Evolutionary conservation across 30 jellyfish, hydroid and myxozoan species (phyloP), one percentile per base, ranked within the genome.

Genomic region (Aurelia sp.): DNA sequence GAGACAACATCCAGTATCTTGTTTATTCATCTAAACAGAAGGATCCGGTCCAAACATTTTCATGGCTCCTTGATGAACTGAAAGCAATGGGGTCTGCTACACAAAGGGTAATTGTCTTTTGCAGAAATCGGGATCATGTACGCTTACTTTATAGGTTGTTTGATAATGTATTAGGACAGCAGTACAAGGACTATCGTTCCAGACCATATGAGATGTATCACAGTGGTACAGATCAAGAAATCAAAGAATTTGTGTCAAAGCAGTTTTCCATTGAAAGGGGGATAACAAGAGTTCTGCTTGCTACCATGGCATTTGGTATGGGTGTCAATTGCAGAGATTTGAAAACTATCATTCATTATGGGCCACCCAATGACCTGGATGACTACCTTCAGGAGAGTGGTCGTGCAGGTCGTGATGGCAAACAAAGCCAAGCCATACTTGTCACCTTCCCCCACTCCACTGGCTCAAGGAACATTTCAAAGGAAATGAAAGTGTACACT

Each of bases 301-400:
- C 81, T 17, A 30, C 81, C 21, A 70, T 23, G 12, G 81, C 81
- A 70, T 30, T 70, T 70, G 81, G 81, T 15, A 70, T 70, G 81
- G 81, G 81, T 69, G 68, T 70, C 33, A 68, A 70, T 23, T 70
- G 81, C 64, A 70, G 33, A 18, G 81, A 21, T 30, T 17, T 70
- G 19, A 17, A 65, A 12, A 16, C n/a, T 12, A 23, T 65, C 17
- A 20, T 65, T 12, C 75, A 65, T 65, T 20, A 12, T 16, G 75
- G 75, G 13, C 48, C 3, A 21, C 75, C n/a, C 21, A 20, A 13
- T 20, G 75, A 65, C 48, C 17, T 65, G 16, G 75, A 65, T 65
- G 75, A 65, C 48, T 65, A 65, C 48, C 48, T 65, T 13, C 75
- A 70, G 27, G 81, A 70, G 33, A 11, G 27, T 12, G 81, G 81